Base-by-base conservation (phyloP, 2,888 invertebrate species). In the Argyresthia albistria region DNA sequence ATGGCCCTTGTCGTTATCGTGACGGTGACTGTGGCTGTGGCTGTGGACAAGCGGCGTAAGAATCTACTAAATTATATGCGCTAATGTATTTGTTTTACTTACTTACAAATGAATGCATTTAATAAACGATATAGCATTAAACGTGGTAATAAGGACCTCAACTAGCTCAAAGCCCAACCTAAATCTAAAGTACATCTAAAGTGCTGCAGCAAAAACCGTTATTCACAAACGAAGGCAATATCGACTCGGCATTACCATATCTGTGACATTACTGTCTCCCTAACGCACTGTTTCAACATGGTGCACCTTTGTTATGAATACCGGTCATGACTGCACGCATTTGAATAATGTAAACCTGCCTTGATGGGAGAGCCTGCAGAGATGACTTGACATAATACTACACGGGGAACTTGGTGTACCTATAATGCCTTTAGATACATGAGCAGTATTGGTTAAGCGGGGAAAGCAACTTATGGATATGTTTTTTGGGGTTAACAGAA, bases 301-400 rank as follows among this genome's bases (percentile, higher is more conserved):
- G 60, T 65, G 69, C 61, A 65, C 63, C 70, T 71, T 73, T 76
- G 73, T 79, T 76, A 72, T 68, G 66, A 69, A 66, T 66, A 67
- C 70, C 65, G 63, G 68, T 67, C 68, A 67, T 66, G 61, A 63
- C 60, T 61, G 48, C 56, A 71, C 75, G 73, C 71, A 76, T 82
- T 82, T 84, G 82, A 84, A 86, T 84, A 82, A 83, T 81, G 77
- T 77, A 77, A 82, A 70, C 78, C 75, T 76, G 82, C 76, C 75
- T 76, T 65, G 69, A 66, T 66, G 65, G 68, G 45, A 71, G 73
- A 70, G 25, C 72, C 63, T 15, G 12, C 36, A 65, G 65, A 65
- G 81, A 81, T 86, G 84, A 86, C 83, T 80, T 73, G 75, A 75
- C 83, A 79, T 79, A 80, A 81, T 80, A 71, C 69, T 69, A 70